Conservation (phyloP, 2,888 invertebrate genomes). For the Pseudeuparius sepicola region DNA sequence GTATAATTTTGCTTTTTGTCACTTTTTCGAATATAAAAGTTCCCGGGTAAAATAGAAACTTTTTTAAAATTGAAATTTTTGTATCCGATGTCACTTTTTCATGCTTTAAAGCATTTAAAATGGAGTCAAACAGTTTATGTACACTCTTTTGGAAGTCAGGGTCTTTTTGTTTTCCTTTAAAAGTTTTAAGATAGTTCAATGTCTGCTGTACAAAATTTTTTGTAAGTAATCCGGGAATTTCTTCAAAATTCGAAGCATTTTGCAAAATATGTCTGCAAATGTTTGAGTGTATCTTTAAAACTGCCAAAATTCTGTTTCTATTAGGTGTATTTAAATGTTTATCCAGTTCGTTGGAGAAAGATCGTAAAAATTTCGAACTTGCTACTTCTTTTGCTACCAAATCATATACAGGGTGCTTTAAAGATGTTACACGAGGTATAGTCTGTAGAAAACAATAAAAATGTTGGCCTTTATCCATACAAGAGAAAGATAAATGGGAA, state of each 20-base stretch:
- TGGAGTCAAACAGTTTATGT: constrained; percentile 44
- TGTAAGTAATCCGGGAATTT: constrained; percentile 51
- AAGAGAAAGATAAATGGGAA: no score
- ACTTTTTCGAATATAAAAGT: constrained; percentile 65
- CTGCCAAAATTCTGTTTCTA: constrained; percentile 50
- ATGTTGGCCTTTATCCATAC: background rate
- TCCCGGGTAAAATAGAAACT: constrained; percentile 57
- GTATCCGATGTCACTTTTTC: constrained; percentile 42
- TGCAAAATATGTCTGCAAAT: constrained; percentile 40
- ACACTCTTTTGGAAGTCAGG: constrained; percentile 48
- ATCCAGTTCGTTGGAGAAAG: constrained; percentile 50
- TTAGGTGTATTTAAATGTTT: constrained; percentile 43
- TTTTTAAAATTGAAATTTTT: constrained; percentile 51
- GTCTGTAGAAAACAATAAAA: constrained; percentile 40
- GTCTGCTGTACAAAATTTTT: constrained; percentile 55
- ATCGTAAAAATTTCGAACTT: constrained; percentile 41
- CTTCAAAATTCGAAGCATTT: constrained; percentile 30
- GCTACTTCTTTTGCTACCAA: constrained; percentile 47
- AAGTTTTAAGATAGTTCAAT: constrained; percentile 51
- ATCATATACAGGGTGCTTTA: constrained; percentile 56
- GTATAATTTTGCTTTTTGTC: constrained; percentile 54
- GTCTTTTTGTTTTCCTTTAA: constrained; percentile 46
- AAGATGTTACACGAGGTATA: constrained; percentile 46
- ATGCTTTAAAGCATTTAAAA: constrained; percentile 43
- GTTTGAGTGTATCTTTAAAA: constrained; percentile 48